These are phyloP conservation scores for Trilocha varians DNA, from an alignment of 2,888 invertebrate genomes.

Conservation along the genomic window DNA sequence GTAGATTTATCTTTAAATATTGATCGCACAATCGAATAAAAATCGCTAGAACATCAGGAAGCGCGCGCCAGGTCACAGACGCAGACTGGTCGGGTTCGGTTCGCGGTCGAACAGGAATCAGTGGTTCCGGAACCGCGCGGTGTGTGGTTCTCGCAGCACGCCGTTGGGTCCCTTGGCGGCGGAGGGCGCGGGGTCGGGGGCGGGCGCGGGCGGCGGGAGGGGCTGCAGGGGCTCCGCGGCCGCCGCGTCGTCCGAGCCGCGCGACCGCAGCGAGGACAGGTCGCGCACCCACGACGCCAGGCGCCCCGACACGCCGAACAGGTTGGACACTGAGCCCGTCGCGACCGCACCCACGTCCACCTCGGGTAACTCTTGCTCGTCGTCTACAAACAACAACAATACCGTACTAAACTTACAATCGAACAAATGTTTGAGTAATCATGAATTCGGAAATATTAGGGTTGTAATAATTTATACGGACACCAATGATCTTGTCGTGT, in stretches of 20 bases:
- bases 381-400: too few relatives aligned
- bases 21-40: too few relatives aligned
- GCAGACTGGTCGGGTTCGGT: conserved; percentile 4
- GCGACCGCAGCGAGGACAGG: conserved; percentile 58
- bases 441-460: too few relatives aligned
- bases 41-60: too few relatives aligned
- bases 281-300: conserved; percentile 68
- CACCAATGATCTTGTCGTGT: too few relatives aligned
- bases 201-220: conserved; percentile 12
- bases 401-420: too few relatives aligned
- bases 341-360: conserved; percentile 66
- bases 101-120: conserved; percentile 14
- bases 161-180: conserved; percentile 36
- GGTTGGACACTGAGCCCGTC: conserved; percentile 60
- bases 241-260: conserved; percentile 51
- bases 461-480: too few relatives aligned
- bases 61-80: too few relatives aligned
- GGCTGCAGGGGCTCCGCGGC: conserved; percentile 34
- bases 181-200: conserved; percentile 9
- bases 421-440: too few relatives aligned
- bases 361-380: conserved; percentile 53
- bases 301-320: conserved; percentile 67
- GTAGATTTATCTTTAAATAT: too few relatives aligned
- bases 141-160: conserved; percentile 24
- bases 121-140: conserved; percentile 9